Evolutionary conservation across 2,888 invertebrate species (phyloP).

Genomic region (Blomia tropicalis): DNA sequence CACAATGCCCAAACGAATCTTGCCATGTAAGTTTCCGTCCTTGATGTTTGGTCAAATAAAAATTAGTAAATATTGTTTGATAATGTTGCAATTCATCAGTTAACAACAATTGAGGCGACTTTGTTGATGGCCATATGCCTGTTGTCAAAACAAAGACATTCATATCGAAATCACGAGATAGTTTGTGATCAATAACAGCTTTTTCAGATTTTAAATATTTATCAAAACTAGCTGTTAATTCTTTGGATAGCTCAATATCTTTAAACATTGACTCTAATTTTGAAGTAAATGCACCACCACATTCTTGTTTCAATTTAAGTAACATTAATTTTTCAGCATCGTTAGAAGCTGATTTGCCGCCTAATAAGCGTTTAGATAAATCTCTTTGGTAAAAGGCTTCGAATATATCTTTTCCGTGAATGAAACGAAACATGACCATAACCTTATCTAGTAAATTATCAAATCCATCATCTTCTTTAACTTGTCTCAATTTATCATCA

Average conservation of each 20-base stretch:
- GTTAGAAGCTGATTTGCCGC: slow-evolving; percentile 94
- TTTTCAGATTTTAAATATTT: slow-evolving; percentile 47
- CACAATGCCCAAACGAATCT: slow-evolving; percentile 91
- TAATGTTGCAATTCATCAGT: slow-evolving; percentile 76
- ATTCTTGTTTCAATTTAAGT: slow-evolving; percentile 97
- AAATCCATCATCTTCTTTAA: slow-evolving; percentile 91
- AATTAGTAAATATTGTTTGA: slow-evolving; percentile 88
- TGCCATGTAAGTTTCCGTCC: slow-evolving; percentile 98
- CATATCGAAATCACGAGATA: slow-evolving; percentile 50
- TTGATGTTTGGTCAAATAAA: slow-evolving; percentile 91
- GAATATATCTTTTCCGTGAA: slow-evolving; percentile 96
- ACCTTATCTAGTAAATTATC: slow-evolving; percentile 91
- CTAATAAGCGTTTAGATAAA: slow-evolving; percentile 84
- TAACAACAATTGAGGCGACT: slow-evolving; percentile 72
- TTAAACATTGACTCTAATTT: slow-evolving; percentile 99
- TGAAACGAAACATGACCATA: slow-evolving; percentile 96
- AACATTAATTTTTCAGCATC: slow-evolving; percentile 99
- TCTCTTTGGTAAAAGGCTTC: slow-evolving; percentile 99
- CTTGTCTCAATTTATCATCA: slow-evolving; percentile 84
- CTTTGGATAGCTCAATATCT: slow-evolving; percentile 96
- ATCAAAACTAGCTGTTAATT: slow-evolving; percentile 86
- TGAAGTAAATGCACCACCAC: slow-evolving; percentile 94
- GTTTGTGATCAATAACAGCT: slow-evolving; percentile 35
- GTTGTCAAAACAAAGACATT: slow-evolving; percentile 90
- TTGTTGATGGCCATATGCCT: slow-evolving; percentile 98